Evolutionary conservation across 1,140 invertebrate genomes (phyloP).

Genomic region (Pygmarrhopalites habei): DNA sequence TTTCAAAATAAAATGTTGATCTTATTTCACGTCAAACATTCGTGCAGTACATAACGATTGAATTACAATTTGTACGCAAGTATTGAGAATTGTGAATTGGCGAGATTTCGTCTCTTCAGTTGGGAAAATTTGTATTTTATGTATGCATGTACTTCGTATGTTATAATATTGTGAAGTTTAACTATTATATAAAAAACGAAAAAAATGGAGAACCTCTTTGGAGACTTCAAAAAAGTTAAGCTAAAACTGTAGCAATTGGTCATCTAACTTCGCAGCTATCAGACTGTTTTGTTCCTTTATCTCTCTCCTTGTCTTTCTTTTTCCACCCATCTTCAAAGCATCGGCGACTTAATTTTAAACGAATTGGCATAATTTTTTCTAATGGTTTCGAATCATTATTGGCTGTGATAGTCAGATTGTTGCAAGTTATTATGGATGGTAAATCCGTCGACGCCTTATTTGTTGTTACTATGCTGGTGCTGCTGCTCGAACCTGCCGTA

Average conservation of each 20-base stretch:
- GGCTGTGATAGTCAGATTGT: neutral
- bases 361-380: slow-evolving; percentile 60
- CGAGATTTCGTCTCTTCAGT: too few species aligned
- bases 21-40: too few species aligned
- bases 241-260: slow-evolving; percentile 22
- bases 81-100: neutral
- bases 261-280: slow-evolving; percentile 41
- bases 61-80: neutral
- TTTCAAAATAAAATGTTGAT: too few species aligned
- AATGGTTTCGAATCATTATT: neutral
- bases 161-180: too few species aligned
- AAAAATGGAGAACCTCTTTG: too few species aligned
- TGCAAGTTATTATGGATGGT: too few species aligned
- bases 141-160: too few species aligned
- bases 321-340: slow-evolving; percentile 52
- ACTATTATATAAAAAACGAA: neutral
- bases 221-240: neutral
- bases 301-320: slow-evolving; percentile 43
- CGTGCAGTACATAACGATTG: too few species aligned
- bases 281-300: slow-evolving; percentile 52
- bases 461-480: too few species aligned
- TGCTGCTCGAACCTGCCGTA: too few species aligned
- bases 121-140: too few species aligned
- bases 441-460: too few species aligned
- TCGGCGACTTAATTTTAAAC: slow-evolving; percentile 66